Evolutionary conservation across 2,888 invertebrate genomes (phyloP).

Genomic region (Torymus aiolomorphi): DNA sequence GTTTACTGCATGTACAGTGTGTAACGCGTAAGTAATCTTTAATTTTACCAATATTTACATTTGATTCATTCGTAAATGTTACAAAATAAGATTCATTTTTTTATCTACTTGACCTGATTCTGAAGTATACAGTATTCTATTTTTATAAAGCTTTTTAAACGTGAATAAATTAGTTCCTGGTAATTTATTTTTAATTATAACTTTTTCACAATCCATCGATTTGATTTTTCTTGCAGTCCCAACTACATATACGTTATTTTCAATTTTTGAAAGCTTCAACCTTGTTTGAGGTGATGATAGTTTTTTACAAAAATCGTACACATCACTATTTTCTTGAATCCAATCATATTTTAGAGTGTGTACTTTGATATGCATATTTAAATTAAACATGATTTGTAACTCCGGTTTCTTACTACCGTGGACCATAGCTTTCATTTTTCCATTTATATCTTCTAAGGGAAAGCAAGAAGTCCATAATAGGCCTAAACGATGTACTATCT

Average conservation of each 20-base stretch:
- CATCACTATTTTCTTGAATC: slow-evolving; percentile 16
- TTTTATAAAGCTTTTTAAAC: slow-evolving; percentile 27
- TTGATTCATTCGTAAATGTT: not conserved
- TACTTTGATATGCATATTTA: slow-evolving; percentile 22
- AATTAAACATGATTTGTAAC: slow-evolving; percentile 41
- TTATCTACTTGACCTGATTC: too few relatives aligned
- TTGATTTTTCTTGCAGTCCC: slow-evolving; percentile 13
- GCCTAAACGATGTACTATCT: slow-evolving; percentile 44
- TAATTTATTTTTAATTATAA: too few relatives aligned
- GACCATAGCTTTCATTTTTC: too few relatives aligned
- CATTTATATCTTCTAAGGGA: too few relatives aligned
- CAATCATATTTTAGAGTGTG: slow-evolving; percentile 19
- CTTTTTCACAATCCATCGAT: too few relatives aligned
- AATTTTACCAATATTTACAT: slow-evolving; percentile 2
- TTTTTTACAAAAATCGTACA: slow-evolving; percentile 5
- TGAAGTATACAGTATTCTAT: too few relatives aligned
- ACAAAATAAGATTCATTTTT: slow-evolving; percentile 32
- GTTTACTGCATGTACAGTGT: slow-evolving; percentile 8
- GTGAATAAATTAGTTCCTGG: slow-evolving; percentile 8
- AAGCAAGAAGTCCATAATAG: slow-evolving; percentile 49
- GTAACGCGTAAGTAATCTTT: slow-evolving; percentile 15
- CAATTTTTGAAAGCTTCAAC: slow-evolving; percentile 23
- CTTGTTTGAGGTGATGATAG: not conserved
- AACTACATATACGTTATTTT: not conserved
- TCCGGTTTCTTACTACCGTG: slow-evolving; percentile 38